Evolutionary conservation across 2,113 vertebrate species (phyloP).

Genomic region (Odontophorus gujanensis): DNA sequence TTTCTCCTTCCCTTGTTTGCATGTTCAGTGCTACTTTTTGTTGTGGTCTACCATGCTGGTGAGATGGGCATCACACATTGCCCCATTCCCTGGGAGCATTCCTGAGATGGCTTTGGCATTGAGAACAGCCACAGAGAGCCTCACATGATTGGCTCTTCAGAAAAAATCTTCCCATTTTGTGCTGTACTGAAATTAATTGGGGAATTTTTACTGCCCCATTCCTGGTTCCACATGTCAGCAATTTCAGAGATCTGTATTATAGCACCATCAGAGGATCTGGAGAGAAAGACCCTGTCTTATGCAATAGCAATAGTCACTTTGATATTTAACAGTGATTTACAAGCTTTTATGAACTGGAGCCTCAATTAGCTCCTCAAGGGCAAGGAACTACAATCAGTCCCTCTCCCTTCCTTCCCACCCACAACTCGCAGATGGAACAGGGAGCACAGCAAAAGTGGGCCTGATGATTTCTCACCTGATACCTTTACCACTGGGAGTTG

Average conservation of each 20-base stretch:
- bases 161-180: slow-evolving; percentile 57
- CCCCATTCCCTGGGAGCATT: slow-evolving; percentile 19
- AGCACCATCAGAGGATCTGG: not conserved
- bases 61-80: not conserved
- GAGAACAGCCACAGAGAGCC: slow-evolving; percentile 47
- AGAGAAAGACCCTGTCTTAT: not conserved
- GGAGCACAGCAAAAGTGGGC: not conserved
- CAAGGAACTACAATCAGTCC: not conserved
- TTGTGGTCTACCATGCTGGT: slow-evolving; percentile 1
- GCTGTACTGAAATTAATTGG: slow-evolving; percentile 49
- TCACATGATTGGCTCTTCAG: slow-evolving; percentile 23
- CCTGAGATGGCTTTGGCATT: slow-evolving; percentile 40
- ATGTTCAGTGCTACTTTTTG: not conserved
- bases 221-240: not conserved
- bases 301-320: not conserved
- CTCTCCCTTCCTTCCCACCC: not conserved
- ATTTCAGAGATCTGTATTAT: not conserved
- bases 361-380: not conserved
- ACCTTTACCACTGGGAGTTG: not conserved
- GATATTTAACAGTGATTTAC: not conserved
- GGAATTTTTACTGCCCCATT: not conserved
- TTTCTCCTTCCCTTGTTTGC: not conserved
- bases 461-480: not conserved
- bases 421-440: not conserved
- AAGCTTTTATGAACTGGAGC: not conserved